Evolutionary conservation across 2,113 vertebrate genomes (phyloP).

Genomic region (Crotalus tigris): DNA sequence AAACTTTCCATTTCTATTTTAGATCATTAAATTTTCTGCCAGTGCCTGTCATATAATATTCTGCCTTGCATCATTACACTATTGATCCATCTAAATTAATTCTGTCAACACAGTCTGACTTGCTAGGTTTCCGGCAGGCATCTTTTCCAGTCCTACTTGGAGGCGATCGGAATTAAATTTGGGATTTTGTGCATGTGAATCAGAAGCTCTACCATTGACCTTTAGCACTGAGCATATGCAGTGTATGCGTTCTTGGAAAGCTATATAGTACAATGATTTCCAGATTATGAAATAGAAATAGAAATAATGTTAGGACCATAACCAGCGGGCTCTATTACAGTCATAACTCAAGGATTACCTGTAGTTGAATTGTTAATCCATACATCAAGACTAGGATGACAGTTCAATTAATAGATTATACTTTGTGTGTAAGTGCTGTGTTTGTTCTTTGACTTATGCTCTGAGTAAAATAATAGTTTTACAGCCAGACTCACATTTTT

Average conservation of each 20-base stretch:
- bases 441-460: not conserved
- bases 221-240: not conserved
- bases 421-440: not conserved
- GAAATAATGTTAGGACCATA: not conserved
- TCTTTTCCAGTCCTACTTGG: not conserved
- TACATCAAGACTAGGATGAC: not conserved
- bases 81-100: not conserved
- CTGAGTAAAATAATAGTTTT: not conserved
- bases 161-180: not conserved
- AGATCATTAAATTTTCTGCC: not conserved
- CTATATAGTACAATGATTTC: not conserved
- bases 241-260: not conserved
- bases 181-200: not conserved
- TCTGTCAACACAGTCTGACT: not conserved
- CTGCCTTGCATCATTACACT: not conserved
- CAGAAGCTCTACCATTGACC: not conserved
- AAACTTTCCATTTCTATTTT: not conserved
- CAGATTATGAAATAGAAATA: not conserved
- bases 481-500: not conserved
- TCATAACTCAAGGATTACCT: not conserved
- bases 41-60: not conserved
- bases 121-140: not conserved
- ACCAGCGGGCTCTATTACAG: not conserved
- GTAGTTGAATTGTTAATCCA: not conserved
- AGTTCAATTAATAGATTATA: not conserved